Percentiles rank a stretch among this genome's conserved stretches.
These are phyloP conservation scores for Stigmatopora argus DNA, from an alignment of 2,113 vertebrate genomes.

Conservation along the genomic window DNA sequence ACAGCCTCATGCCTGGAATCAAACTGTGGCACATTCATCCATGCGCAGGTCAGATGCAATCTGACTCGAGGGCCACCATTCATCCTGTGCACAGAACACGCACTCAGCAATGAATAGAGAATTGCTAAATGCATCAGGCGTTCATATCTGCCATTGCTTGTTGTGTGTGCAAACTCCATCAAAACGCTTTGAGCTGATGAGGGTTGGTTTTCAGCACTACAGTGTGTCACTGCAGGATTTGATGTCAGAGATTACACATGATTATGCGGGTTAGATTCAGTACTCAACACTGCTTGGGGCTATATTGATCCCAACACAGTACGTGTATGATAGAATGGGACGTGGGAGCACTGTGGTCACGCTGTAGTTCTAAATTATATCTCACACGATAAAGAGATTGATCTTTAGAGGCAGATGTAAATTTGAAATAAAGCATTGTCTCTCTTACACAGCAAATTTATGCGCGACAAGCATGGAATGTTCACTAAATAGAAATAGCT, in stretches of 20 bases:
- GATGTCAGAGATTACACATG: slow-evolving; percentile 62
- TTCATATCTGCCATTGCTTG: slow-evolving; percentile 16
- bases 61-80: slow-evolving; percentile 8
- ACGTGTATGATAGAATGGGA: neutral
- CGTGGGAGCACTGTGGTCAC: neutral
- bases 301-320: slow-evolving; percentile 44
- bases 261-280: slow-evolving; percentile 56
- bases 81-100: neutral
- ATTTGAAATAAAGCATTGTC: neutral
- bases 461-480: too few relatives aligned
- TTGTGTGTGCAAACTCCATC: slow-evolving; percentile 23
- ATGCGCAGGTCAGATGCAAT: slow-evolving; percentile 11
- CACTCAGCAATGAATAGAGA: neutral
- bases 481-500: too few relatives aligned
- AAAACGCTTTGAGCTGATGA: slow-evolving; percentile 40
- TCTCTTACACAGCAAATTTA: too few relatives aligned
- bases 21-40: slow-evolving; percentile 4
- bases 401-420: slow-evolving; percentile 3
- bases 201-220: slow-evolving; percentile 42
- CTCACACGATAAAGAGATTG: slow-evolving; percentile 17
- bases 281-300: slow-evolving; percentile 33
- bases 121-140: neutral
- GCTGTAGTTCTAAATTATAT: slow-evolving; percentile 1
- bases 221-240: slow-evolving; percentile 52
- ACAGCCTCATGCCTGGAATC: neutral